Percentiles rank a stretch among this genome's conserved stretches.
Evolutionary conservation across 1,140 invertebrate species (phyloP).

Genomic region (Maniola jurtina): DNA sequence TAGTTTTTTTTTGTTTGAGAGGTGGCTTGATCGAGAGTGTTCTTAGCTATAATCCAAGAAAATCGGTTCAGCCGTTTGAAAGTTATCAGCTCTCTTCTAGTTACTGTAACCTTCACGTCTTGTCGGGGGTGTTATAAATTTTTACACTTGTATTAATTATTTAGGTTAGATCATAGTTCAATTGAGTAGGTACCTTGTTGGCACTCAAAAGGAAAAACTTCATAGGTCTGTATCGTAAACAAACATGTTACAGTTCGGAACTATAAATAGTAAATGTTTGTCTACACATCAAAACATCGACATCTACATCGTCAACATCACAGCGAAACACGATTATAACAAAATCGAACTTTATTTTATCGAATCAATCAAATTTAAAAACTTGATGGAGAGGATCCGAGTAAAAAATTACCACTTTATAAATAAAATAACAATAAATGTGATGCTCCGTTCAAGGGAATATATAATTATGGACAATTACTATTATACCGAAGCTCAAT

Average conservation of each 20-base stretch:
- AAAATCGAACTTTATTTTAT: conserved; percentile 72
- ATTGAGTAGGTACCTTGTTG: too few species aligned
- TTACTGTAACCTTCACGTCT: too few species aligned
- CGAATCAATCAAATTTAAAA: conserved; percentile 77
- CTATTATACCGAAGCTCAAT: conserved; percentile 76
- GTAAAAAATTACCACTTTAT: conserved; percentile 77
- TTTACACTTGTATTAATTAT: too few species aligned
- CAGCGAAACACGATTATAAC: conserved; percentile 66
- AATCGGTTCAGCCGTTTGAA: too few species aligned
- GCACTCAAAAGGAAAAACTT: too few species aligned
- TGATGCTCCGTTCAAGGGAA: conserved; percentile 73
- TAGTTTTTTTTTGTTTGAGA: too few species aligned
- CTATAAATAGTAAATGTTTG: conserved; percentile 40
- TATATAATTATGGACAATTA: conserved; percentile 79
- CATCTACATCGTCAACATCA: conserved; percentile 40
- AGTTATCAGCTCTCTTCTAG: too few species aligned
- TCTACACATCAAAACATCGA: not conserved
- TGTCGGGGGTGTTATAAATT: too few species aligned
- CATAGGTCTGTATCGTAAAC: too few species aligned
- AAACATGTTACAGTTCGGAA: not conserved
- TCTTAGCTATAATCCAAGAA: too few species aligned
- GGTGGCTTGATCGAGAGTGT: too few species aligned
- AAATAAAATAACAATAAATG: conserved; percentile 79
- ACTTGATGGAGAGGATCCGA: conserved; percentile 69
- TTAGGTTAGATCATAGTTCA: too few species aligned